phyloP scores from a whole-genome alignment of 2,113 vertebrate genomes.

The Cyphomyrus discorhynchus region DNA sequence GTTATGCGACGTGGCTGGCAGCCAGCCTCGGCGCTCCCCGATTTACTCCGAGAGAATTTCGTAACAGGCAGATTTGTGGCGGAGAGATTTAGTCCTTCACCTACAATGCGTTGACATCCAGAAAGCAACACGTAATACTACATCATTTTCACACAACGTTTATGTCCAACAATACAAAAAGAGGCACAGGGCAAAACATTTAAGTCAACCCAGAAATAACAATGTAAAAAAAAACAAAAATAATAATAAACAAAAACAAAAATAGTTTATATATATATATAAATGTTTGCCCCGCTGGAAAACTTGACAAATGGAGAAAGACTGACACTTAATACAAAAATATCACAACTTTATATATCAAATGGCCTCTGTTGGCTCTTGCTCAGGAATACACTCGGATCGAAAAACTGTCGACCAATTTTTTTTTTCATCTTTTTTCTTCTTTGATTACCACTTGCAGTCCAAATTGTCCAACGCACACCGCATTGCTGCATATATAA shows the following conservation, averaged over 20 bases:
- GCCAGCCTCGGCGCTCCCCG: conserved; percentile 43
- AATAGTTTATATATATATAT: conserved; percentile 54
- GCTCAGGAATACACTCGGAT: conserved; percentile 61
- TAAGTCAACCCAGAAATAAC: conserved; percentile 59
- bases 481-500: conserved; percentile 61
- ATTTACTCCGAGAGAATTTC: conserved; percentile 25
- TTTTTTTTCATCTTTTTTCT: conserved; percentile 39
- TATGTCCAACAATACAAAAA: conserved; percentile 66
- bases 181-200: conserved; percentile 65
- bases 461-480: conserved; percentile 68
- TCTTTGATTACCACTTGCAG: conserved; percentile 59
- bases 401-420: conserved; percentile 47
- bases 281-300: conserved; percentile 60
- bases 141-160: conserved; percentile 53
- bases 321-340: conserved; percentile 88
- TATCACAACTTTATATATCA: conserved; percentile 86
- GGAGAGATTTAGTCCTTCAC: conserved; percentile 68
- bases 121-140: conserved; percentile 68
- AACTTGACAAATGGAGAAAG: conserved; percentile 70
- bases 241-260: background rate
- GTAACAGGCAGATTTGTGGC: conserved; percentile 51
- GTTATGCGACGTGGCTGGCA: conserved; percentile 54
- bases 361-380: conserved; percentile 69
- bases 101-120: conserved; percentile 71
- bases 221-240: conserved; percentile 37